Base-by-base conservation (phyloP, 2,113 vertebrate genomes). In the Turdus rufiventris region DNA sequence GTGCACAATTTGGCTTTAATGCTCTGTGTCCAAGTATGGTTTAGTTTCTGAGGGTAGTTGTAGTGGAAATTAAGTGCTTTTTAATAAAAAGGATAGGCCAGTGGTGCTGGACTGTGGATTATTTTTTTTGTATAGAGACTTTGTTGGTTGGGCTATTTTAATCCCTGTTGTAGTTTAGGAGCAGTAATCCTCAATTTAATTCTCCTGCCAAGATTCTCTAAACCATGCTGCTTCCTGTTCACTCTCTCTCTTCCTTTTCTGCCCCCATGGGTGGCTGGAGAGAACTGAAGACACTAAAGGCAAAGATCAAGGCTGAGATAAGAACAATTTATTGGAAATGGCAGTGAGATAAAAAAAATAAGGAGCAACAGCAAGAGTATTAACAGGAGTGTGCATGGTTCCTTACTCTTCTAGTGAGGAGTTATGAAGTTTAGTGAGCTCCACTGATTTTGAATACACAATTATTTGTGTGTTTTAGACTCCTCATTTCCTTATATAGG, bases 1-100 rank as follows among this genome's bases (percentile, higher is more conserved):
- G 13, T 1, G 1, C 1, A 2, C 4, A 1, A 8, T 78, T 91
- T 75, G 11, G 56, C 31, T 92, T 1, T 5, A 51, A 43, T 47
- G 3, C 12, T 75, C 9, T 45, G 12, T 51, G 45, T 87, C n/a
- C 50, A 62, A 24, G 5, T 18, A 19, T 67, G 18, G 6, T 33
- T 57, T 70, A 48, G 7, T 21, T 70, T 85, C 66, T 36, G 12
- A 18, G 45, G 51, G 17, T 50, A 71, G 11, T 9, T 53, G 8
- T 18, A 66, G 18, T 18, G 45, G 45, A 86, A 78, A 43, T 50
- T 42, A 12, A 5, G 13, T 28, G 4, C 1, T 26, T 75, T 78
- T 53, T 12, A 17, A 65, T 23, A n/a, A 67, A 70, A 29, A 60
- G 6, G 4, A 11, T 23, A 45, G 29, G 5, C 31, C 13, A 24